Conservation (phyloP, 2,888 invertebrate genomes). For the Limenitis arthemis region DNA sequence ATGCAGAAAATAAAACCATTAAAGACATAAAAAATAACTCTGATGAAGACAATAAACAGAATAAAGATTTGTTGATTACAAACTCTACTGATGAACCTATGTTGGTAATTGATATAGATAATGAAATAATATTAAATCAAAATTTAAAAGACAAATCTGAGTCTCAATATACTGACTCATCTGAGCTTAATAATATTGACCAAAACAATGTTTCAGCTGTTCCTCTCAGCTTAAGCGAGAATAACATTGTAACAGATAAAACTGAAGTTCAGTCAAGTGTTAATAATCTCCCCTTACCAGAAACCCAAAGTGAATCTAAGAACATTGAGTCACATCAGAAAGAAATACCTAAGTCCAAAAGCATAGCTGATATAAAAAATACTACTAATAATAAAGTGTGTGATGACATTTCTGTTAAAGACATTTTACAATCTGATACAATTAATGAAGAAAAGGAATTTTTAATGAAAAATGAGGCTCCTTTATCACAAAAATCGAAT, state of each 20-base stretch:
- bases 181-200: background rate
- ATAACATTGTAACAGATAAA: background rate
- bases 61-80: background rate
- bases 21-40: constrained; percentile 7
- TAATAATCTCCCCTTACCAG: background rate
- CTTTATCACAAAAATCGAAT: no score
- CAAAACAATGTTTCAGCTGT: background rate
- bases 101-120: background rate
- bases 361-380: background rate
- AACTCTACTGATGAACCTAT: constrained; percentile 1
- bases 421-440: background rate
- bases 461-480: no score
- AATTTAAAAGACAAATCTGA: background rate
- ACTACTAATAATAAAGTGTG: background rate
- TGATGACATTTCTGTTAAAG: background rate
- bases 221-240: background rate
- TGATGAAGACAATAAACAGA: constrained; percentile 5
- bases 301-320: background rate
- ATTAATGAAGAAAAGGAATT: background rate
- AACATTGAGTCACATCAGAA: background rate
- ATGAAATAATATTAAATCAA: background rate
- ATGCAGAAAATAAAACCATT: constrained; percentile 16
- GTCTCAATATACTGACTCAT: background rate
- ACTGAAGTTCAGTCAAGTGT: background rate
- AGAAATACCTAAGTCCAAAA: background rate